phyloP scores from a whole-genome alignment of 1,140 invertebrate genomes.

The Micrasema minimum region DNA sequence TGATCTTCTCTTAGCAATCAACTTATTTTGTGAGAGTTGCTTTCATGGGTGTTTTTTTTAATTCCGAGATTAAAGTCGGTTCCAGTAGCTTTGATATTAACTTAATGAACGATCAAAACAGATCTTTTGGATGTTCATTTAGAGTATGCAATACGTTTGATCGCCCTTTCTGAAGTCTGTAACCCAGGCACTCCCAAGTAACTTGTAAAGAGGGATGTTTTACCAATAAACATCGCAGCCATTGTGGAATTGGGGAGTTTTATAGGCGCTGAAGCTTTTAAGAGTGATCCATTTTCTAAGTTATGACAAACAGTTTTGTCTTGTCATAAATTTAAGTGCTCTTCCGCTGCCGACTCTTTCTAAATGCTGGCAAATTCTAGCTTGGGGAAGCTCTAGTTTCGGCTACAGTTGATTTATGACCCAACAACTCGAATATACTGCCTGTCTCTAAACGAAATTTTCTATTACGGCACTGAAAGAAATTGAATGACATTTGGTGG shows the following conservation, averaged over 20 bases:
- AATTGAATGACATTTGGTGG: conserved; percentile 36
- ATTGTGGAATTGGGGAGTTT: conserved; percentile 24
- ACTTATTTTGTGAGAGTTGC: too few relatives aligned
- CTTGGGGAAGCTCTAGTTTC: conserved; percentile 29
- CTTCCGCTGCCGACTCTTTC: conserved; percentile 47
- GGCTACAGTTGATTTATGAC: conserved; percentile 40
- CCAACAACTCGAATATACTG: conserved; percentile 23
- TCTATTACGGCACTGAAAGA: conserved; percentile 27
- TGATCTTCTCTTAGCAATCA: too few relatives aligned
- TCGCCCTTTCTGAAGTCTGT: conserved; percentile 13
- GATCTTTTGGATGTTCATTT: background rate
- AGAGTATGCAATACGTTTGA: conserved; percentile 10
- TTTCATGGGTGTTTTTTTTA: too few relatives aligned
- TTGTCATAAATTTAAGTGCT: conserved; percentile 53
- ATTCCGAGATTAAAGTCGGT: background rate
- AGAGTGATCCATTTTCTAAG: conserved; percentile 52
- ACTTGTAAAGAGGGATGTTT: conserved; percentile 35
- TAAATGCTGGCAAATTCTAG: conserved; percentile 42
- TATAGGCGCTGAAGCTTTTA: conserved; percentile 49
- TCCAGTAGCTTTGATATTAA: conserved; percentile 6
- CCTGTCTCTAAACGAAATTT: conserved; percentile 33
- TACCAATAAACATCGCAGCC: conserved; percentile 36
- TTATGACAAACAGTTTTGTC: conserved; percentile 53
- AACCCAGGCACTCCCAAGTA: background rate
- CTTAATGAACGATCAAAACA: conserved; percentile 22